phyloP scores from a whole-genome alignment of 2,113 vertebrate species.

The Fulmarus glacialis region DNA sequence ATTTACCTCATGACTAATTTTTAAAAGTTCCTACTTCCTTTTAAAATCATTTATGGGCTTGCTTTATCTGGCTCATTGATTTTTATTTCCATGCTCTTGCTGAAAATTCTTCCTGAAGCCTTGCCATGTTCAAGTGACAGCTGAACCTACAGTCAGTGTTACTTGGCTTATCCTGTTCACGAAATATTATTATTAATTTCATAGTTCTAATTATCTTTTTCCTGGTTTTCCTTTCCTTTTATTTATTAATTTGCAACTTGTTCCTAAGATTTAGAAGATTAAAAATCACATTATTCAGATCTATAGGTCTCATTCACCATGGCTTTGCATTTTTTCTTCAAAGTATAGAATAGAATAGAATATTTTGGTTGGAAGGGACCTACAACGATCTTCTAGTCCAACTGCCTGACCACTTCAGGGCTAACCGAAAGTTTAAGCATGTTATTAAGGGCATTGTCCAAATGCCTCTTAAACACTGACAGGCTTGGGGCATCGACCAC shows the following conservation, averaged over 20 bases:
- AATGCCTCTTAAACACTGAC: not conserved
- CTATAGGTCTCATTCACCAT: not conserved
- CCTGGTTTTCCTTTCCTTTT: not conserved
- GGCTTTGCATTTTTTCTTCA: not conserved
- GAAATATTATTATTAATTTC: not conserved
- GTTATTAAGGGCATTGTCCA: not conserved
- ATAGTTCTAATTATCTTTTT: not conserved
- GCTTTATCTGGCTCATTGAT: not conserved
- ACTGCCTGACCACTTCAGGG: not conserved
- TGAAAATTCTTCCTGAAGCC: not conserved
- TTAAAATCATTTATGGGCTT: not conserved
- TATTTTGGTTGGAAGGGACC: not conserved
- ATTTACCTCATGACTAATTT: not conserved
- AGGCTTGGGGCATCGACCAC: not conserved
- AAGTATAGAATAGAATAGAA: not conserved
- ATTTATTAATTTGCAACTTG: not conserved
- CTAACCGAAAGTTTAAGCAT: not conserved
- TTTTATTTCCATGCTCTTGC: not conserved
- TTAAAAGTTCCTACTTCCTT: not conserved
- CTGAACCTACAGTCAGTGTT: not conserved
- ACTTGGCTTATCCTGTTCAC: not conserved
- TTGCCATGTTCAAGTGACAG: not conserved
- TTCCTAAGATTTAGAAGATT: not conserved
- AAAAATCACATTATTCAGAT: not conserved
- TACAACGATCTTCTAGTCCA: not conserved